Evolutionary conservation across 2,888 invertebrate genomes (phyloP), one percentile per base, ranked within the genome.

Genomic region (Noctua janthe): DNA sequence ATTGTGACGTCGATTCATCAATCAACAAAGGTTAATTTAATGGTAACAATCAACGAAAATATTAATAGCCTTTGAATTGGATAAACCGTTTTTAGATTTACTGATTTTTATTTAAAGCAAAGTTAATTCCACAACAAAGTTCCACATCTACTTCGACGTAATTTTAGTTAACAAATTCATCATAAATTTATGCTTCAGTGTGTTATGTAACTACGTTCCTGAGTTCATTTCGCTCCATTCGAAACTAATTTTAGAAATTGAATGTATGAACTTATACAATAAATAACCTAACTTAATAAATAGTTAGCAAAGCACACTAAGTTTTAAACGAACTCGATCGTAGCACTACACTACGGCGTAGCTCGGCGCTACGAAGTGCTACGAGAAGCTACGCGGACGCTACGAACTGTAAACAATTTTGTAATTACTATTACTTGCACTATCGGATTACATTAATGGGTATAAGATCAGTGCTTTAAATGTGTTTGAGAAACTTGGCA

Each of bases 241-340:
- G 74, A 81, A 81, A 84, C 79, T 80, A 81, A 86, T 81, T 86
- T 86, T 84, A 88, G 88, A 81, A 88, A 88, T 88, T 84, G 86
- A 86, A 87, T 88, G 75, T 82, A 77, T 81, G 78, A 77, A 88
- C 82, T 88, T 87, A 49, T 51, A 81, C 84, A 80, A 87, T 88
- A 88, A 88, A 88, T 88, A 88, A 87, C 78, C 78, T 80, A 84
- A 88, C 80, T 87, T 86, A 83, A 87, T 87, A 88, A 85, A 88
- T 81, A 86, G 76, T 88, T 87, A 82, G 74, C 75, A 80, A 85
- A 86, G 81, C 72, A 74, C 77, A 86, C 82, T 79, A 88, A 87
- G 86, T 86, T 86, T 80, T 69, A 82, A 85, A 84, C 76, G 59
- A 88, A 86, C 80, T 81, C 56, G 78, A 79, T 84, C 85, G 81